A percentile compares a stretch with the other conserved stretches of the same genome.
These are phyloP conservation scores for Emys orbicularis DNA, from an alignment of 2,797 vertebrate genomes.

Conservation along the genomic window DNA sequence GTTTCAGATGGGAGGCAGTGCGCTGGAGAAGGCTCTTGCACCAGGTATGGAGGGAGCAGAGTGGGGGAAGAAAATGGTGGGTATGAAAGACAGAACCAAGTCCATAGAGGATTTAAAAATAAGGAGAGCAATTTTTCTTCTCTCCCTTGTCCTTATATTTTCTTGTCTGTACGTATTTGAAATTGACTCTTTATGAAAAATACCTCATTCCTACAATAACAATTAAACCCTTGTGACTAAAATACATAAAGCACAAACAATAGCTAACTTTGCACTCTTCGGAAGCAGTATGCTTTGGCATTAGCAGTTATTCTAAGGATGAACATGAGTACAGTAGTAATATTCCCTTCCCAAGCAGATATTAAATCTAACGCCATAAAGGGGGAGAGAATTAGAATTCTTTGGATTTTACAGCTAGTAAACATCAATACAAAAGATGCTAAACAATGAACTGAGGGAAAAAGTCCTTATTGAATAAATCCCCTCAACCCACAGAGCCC, in stretches of 20 bases:
- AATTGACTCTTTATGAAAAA: constrained; percentile 53
- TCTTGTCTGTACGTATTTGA: constrained; percentile 50
- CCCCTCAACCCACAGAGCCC: background rate
- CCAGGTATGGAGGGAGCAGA: background rate
- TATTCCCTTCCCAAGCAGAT: constrained; percentile 68
- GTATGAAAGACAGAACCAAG: background rate
- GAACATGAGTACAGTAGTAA: constrained; percentile 27
- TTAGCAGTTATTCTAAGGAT: constrained; percentile 49
- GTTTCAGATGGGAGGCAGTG: constrained; percentile 9
- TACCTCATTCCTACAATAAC: constrained; percentile 55
- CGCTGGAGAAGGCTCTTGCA: background rate
- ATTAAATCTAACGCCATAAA: constrained; percentile 43
- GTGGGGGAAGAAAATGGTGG: constrained; percentile 15
- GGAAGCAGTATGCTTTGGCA: constrained; percentile 18
- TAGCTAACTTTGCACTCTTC: constrained; percentile 63
- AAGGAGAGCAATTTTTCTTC: constrained; percentile 5
- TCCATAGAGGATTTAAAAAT: background rate
- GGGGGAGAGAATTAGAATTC: constrained; percentile 58
- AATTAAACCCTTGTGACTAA: constrained; percentile 28
- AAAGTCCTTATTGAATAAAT: constrained; percentile 46
- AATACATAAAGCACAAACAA: background rate
- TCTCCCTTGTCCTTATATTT: constrained; percentile 8
- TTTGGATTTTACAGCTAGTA: constrained; percentile 53
- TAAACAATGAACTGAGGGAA: constrained; percentile 36
- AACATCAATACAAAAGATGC: constrained; percentile 60